These are phyloP conservation scores for Hydractinia symbiolongicarpus DNA, from an alignment of 30 jellyfish, hydroid and myxozoan genomes.

Conservation along the genomic window DNA sequence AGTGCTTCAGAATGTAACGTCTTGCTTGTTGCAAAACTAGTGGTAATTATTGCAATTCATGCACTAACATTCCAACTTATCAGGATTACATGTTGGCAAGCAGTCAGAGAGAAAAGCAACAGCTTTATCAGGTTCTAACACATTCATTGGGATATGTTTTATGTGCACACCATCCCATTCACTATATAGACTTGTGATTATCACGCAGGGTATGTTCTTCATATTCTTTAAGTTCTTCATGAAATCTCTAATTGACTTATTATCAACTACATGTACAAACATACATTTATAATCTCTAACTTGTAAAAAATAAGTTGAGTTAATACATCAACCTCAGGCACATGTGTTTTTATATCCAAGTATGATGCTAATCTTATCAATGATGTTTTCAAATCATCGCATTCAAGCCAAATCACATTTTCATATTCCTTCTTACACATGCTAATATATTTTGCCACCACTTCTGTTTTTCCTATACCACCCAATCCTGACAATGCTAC, in stretches of 20 bases:
- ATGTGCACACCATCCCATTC: conserved; percentile 38
- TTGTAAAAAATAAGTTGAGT: not conserved
- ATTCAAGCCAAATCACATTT: conserved; percentile 42
- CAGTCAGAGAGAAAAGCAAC: not conserved
- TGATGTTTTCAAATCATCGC: conserved; percentile 24
- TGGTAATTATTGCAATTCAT: conserved; percentile 44
- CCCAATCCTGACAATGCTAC: conserved; percentile 36
- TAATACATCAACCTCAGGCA: not conserved
- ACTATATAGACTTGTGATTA: conserved; percentile 34
- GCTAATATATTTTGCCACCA: conserved; percentile 38
- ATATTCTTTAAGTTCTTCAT: conserved; percentile 13
- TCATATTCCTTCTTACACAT: conserved; percentile 18
- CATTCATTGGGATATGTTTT: conserved; percentile 6
- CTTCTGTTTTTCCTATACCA: conserved; percentile 52
- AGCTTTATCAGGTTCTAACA: conserved; percentile 33
- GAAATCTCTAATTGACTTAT: conserved; percentile 26
- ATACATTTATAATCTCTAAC: not conserved
- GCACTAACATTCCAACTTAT: conserved; percentile 27
- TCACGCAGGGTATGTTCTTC: conserved; percentile 3
- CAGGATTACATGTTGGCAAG: not conserved
- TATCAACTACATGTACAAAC: conserved; percentile 38
- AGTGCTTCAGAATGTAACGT: conserved; percentile 34
- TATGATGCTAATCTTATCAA: not conserved
- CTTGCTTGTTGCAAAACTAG: conserved; percentile 57
- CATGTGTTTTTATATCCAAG: not conserved